Evolutionary conservation across 2,113 vertebrate genomes (phyloP).

Genomic region (Hypanus sabinus): DNA sequence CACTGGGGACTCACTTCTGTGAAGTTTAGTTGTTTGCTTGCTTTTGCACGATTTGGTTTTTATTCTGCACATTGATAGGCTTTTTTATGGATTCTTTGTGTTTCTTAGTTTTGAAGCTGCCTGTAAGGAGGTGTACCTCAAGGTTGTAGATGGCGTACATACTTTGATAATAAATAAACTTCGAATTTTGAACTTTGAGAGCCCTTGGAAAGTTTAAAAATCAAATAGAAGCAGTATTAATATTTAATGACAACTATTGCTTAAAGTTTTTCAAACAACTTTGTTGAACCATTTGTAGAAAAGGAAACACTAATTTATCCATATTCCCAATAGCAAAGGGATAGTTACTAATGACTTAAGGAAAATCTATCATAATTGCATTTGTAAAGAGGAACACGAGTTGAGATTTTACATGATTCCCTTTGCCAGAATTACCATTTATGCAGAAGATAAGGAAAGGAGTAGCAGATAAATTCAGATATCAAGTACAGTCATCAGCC

Average conservation of each 20-base stretch:
- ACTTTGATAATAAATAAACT: too few relatives aligned
- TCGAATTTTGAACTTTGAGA: too few relatives aligned
- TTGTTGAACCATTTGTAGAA: background rate
- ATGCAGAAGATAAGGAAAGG: background rate
- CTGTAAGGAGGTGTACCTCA: too few relatives aligned
- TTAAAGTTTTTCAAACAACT: background rate
- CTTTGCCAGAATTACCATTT: background rate
- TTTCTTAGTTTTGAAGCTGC: too few relatives aligned
- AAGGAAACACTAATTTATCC: background rate
- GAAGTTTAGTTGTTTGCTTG: too few relatives aligned
- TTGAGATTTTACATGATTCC: background rate
- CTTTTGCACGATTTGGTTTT: too few relatives aligned
- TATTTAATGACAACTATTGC: background rate
- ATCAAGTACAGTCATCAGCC: too few relatives aligned
- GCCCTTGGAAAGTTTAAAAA: background rate
- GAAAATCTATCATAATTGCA: background rate
- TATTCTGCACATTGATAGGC: too few relatives aligned
- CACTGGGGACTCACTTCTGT: too few relatives aligned
- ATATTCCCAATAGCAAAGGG: background rate
- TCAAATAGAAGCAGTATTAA: background rate
- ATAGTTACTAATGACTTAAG: background rate
- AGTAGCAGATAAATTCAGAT: background rate
- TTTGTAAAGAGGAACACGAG: background rate
- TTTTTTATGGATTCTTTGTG: too few relatives aligned
- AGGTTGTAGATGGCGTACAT: too few relatives aligned